Base-by-base conservation (phyloP, 1,140 invertebrate species). In the Centruroides vittatus region DNA sequence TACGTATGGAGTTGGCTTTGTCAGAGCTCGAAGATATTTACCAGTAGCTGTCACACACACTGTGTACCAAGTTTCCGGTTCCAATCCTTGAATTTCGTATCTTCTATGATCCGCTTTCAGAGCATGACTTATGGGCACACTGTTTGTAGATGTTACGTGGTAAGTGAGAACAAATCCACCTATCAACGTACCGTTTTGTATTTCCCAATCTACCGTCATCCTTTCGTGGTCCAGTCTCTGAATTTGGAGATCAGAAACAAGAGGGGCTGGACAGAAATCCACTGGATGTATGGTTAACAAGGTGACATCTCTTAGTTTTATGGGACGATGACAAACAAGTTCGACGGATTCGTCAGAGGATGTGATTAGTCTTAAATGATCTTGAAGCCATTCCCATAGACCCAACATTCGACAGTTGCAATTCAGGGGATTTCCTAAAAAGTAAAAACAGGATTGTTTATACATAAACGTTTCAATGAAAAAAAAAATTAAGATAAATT, bases 131-230 rank as follows among this genome's bases (percentile, higher is more conserved):
- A 70, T 77, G 67, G 80, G 75, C 11, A 67, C 72, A 59, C 80
- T 76, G 56, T 79, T 70, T 86, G 85, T 65, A 85, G 79, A 58
- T 12, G 66, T 67, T 46, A 84, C 80, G 69, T 88, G 86, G 76
- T 91, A 91, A 65, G 85, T 84, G 66, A 93, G 83, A 76, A 88
- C 84, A 71, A 88, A 93, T 56, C 87, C 89, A 66, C 84, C 84
- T 59, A 94, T 79, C 34, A 86, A 85, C 12, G 85, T 86, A 73
- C 89, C 85, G 76, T 93, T 91, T 66, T 88, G 80, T 66, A 87
- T 88, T 71, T 91, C 86, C 89, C 89, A 93, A 57, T 86, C 85
- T 11, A 92, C 85, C 58, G 89, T 76, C 47, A 92, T 83, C n/a
- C 86, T 88, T 73, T 86, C 88, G 3, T 88, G 86, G 73, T 90